These are phyloP conservation scores for Hypomecis atomaria DNA, from an alignment of 2,888 invertebrate species.

Conservation along the genomic window DNA sequence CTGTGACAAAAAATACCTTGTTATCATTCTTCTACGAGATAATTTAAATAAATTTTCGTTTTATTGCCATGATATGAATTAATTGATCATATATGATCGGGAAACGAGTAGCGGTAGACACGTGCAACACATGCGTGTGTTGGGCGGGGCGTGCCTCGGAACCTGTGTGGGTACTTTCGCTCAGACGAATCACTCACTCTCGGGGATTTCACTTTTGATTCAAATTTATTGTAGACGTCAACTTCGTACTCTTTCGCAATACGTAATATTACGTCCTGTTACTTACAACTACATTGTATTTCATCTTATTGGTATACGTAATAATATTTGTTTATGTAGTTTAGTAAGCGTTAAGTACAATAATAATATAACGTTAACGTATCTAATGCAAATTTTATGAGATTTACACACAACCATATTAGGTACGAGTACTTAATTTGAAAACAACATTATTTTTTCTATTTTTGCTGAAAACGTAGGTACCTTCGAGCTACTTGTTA, in stretches of 20 bases:
- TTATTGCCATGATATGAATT: conserved; percentile 20
- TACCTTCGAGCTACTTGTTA: conserved; percentile 1
- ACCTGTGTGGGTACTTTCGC: conserved; percentile 82
- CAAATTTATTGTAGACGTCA: conserved; percentile 32
- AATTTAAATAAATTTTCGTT: not conserved
- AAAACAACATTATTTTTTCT: not conserved
- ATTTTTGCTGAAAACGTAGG: not conserved
- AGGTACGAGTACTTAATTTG: too few relatives aligned
- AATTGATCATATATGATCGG: conserved; percentile 39
- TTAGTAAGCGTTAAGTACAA: not conserved
- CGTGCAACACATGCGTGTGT: conserved; percentile 49
- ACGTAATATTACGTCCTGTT: conserved; percentile 10
- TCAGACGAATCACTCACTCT: conserved; percentile 68
- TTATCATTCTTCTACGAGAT: not conserved
- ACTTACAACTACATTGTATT: not conserved
- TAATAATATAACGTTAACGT: not conserved
- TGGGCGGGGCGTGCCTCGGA: conserved; percentile 59
- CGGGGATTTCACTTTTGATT: conserved; percentile 78
- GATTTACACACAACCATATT: not conserved
- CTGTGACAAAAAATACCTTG: conserved; percentile 77
- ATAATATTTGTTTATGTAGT: not conserved
- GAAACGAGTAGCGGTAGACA: conserved; percentile 42
- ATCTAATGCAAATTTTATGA: not conserved
- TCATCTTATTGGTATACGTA: not conserved
- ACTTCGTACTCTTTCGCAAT: conserved; percentile 27